A percentile compares a stretch with the other conserved stretches of the same genome.
phyloP scores from a whole-genome alignment of 2,888 invertebrate genomes.

The Ennomos erosarius region DNA sequence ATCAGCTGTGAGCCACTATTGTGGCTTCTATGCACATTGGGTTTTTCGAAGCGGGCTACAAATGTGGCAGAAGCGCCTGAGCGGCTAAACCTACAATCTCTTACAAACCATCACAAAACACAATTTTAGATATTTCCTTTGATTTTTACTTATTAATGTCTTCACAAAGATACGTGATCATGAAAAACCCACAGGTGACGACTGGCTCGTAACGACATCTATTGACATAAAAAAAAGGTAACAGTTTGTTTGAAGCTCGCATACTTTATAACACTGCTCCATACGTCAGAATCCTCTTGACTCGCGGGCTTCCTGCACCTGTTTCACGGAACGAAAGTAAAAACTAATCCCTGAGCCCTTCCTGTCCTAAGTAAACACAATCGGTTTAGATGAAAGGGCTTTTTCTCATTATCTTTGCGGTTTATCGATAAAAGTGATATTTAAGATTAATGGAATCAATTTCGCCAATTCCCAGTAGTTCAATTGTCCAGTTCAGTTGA shows the following conservation, averaged over 20 bases:
- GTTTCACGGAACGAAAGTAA: conserved; percentile 19
- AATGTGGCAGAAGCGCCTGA: no score
- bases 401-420: conserved; percentile 20
- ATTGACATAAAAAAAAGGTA: neutral
- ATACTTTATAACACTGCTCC: neutral
- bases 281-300: conserved; percentile 16
- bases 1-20: no score
- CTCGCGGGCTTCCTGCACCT: conserved; percentile 20
- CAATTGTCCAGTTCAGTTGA: no score
- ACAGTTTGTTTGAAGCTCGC: conserved; percentile 10
- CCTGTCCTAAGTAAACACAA: conserved; percentile 29
- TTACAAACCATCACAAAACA: no score
- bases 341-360: conserved; percentile 21
- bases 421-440: conserved; percentile 9
- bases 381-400: conserved; percentile 17
- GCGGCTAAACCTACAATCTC: no score
- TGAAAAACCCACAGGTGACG: no score
- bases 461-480: neutral
- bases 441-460: neutral
- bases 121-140: no score
- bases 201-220: no score
- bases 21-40: no score
- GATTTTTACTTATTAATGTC: no score
- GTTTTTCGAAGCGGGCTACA: no score
- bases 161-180: no score